Base-by-base conservation (phyloP, 2,797 vertebrate species). In the Phoxinus dragarum region DNA sequence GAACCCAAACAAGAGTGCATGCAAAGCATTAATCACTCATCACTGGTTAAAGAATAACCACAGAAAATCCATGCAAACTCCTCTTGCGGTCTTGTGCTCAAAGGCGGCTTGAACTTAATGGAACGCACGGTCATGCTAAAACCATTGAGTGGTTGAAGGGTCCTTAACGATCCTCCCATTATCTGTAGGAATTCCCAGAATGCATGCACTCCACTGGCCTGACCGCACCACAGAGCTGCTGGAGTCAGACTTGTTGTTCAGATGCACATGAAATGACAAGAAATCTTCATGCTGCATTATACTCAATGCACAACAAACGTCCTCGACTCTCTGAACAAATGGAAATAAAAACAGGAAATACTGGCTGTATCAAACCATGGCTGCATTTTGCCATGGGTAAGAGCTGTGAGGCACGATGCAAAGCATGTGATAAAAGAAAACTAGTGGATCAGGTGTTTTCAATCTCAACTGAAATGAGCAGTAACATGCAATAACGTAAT, bases 121-220 rank as follows among this genome's bases (percentile, higher is more conserved):
- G 78, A 69, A 78, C 31, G 40, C 52, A 79, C 21, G 0, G 21
- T 81, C 38, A 68, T 52, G 38, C 82, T 67, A 81, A 86, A n/a
- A 31, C 17, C 36, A 42, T 74, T 11, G n/a, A 47, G 9, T 73
- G 66, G 12, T 67, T 84, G 21, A 82, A 84, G 82, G 56, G 56
- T 47, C 36, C 66, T 72, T 31, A 40, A 44, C 52, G 38, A 44
- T 67, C 42, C 61, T 38, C 83, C 80, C 73, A 86, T 87, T 86
- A 85, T 68, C 81, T 80, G 80, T 66, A 88, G 87, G 85, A 56
- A 86, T 86, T 85, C 84, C 85, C 88, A 90, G 81, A 91, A 71
- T 88, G 88, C 80, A 71, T 87, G 88, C 78, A 86, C 79, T 86
- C 84, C 88, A 56, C 52, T 27, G 61, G 47, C 64, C 23, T 79